Percentiles rank a stretch among this genome's conserved stretches.
Conservation (phyloP, 2,888 invertebrate genomes). For the Villa cingulata region DNA sequence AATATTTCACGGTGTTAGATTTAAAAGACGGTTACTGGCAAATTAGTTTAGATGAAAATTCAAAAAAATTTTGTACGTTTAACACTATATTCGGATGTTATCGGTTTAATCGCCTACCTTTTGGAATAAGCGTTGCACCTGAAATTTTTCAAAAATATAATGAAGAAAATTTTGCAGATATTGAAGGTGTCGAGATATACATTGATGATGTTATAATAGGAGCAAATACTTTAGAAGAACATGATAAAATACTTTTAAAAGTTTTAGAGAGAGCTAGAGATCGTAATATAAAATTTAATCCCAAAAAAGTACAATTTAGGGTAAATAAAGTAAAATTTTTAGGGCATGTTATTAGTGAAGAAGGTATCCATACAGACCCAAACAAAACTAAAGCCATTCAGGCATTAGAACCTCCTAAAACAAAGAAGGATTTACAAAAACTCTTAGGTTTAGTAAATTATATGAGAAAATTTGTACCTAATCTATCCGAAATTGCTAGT, state of each 20-base stretch:
- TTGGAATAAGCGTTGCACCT: conserved; percentile 17
- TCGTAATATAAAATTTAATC: conserved; percentile 22
- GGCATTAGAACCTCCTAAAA: background rate
- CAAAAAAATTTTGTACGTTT: conserved; percentile 22
- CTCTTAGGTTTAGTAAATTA: conserved; percentile 13
- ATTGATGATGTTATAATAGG: conserved; percentile 20
- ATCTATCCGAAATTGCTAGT: background rate
- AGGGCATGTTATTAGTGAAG: conserved; percentile 13
- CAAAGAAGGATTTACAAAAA: conserved; percentile 10
- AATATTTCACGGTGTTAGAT: no score
- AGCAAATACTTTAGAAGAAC: conserved; percentile 10
- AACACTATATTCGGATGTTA: conserved; percentile 11
- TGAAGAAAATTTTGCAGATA: conserved; percentile 16
- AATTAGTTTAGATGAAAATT: conserved; percentile 17
- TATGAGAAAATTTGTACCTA: background rate
- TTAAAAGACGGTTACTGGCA: no score
- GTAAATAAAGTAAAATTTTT: conserved; percentile 19
- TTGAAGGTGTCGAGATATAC: conserved; percentile 22
- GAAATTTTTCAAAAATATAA: conserved; percentile 19
- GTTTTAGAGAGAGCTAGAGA: conserved; percentile 18
- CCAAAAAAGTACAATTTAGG: conserved; percentile 13
- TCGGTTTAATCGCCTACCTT: conserved; percentile 15
- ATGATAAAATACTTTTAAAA: conserved; percentile 16
- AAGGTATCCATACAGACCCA: conserved; percentile 9
- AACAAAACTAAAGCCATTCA: no score